Conservation (phyloP, 1,140 invertebrate genomes). For the Batillaria attramentaria region DNA sequence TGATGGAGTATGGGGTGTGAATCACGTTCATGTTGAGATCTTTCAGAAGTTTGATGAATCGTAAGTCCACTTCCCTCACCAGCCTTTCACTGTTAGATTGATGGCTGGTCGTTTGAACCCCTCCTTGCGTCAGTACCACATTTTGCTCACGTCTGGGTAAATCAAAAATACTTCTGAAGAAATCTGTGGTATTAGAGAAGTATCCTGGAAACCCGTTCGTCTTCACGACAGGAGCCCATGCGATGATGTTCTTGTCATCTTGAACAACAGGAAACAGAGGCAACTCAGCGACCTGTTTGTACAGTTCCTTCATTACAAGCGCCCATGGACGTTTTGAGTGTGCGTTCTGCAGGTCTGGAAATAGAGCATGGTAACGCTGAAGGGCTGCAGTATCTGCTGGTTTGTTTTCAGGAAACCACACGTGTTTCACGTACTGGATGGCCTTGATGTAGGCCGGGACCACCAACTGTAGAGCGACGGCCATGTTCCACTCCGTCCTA, state of each 20-base stretch:
- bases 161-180: not conserved
- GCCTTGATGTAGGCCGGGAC: conserved; percentile 51
- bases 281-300: conserved; percentile 12
- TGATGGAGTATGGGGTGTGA: not conserved
- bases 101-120: not conserved
- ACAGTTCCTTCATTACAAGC: not conserved
- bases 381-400: not conserved
- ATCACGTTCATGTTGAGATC: conserved; percentile 22
- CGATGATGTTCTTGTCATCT: not conserved
- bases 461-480: conserved; percentile 51
- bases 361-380: conserved; percentile 29
- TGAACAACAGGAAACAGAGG: conserved; percentile 25
- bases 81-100: not conserved
- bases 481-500: conserved; percentile 58
- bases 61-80: not conserved
- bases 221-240: conserved; percentile 8
- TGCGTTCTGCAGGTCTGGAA: conserved; percentile 29
- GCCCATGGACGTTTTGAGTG: conserved; percentile 14
- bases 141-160: too few relatives aligned
- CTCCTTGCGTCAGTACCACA: not conserved
- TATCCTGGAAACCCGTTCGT: conserved; percentile 17
- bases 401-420: conserved; percentile 4
- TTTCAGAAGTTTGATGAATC: not conserved
- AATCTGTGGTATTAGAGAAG: not conserved
- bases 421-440: conserved; percentile 32